Percentiles rank a stretch among this genome's conserved stretches.
Conservation (phyloP, 2,113 vertebrate species). For the Antechinus flavipes region DNA sequence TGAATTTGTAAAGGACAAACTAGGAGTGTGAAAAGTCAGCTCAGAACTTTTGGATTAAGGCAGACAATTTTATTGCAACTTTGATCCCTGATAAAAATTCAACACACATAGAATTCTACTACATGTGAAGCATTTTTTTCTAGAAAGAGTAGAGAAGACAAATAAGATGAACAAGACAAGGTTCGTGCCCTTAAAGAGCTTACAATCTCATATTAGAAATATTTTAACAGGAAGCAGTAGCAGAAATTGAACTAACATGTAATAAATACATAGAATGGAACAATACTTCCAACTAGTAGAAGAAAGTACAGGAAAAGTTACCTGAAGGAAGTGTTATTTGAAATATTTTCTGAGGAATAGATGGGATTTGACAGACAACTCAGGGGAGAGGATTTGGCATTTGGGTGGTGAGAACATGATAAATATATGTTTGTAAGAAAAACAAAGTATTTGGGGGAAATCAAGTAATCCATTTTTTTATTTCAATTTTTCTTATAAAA, state of each 20-base stretch:
- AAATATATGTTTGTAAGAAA: background rate
- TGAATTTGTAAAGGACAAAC: background rate
- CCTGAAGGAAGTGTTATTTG: background rate
- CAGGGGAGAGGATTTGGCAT: background rate
- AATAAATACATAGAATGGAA: background rate
- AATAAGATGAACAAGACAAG: background rate
- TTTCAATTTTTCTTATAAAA: no score
- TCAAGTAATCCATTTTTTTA: no score
- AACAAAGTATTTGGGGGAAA: background rate
- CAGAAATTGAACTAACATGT: background rate
- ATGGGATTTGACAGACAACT: background rate
- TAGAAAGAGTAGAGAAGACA: background rate
- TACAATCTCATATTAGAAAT: constrained; percentile 3
- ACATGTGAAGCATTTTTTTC: background rate
- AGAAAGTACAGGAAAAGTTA: background rate
- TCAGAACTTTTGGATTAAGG: background rate
- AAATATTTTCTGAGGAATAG: background rate
- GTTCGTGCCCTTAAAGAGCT: background rate
- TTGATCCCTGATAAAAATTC: constrained; percentile 14
- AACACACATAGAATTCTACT: background rate
- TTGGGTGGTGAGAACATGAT: background rate
- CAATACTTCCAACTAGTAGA: background rate
- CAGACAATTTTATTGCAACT: background rate
- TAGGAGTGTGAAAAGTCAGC: background rate
- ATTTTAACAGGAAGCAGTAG: background rate